Conservation (phyloP, 1,140 invertebrate species). For the Apis florea region DNA sequence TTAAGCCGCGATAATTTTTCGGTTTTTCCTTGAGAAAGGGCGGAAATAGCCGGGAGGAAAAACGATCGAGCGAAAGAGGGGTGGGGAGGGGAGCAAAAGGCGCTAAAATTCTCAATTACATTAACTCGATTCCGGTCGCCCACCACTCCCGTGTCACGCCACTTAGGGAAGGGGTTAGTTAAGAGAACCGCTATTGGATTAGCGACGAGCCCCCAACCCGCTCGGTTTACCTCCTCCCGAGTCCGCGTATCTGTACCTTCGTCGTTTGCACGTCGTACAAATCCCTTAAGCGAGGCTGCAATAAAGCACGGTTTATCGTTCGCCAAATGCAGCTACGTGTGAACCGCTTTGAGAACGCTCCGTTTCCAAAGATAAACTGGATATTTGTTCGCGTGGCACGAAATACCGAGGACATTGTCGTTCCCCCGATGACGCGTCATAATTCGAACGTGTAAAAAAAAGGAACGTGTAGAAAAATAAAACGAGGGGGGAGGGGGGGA, state of each 20-base stretch:
- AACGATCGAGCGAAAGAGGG: conserved; percentile 38
- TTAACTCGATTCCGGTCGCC: conserved; percentile 71
- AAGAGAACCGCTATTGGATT: conserved; percentile 75
- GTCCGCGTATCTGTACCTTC: conserved; percentile 57
- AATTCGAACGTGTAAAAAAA: conserved; percentile 9
- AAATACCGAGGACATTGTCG: not conserved
- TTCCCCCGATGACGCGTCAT: conserved; percentile 8
- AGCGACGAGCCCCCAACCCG: conserved; percentile 59
- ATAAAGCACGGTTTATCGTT: conserved; percentile 74
- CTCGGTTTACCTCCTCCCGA: conserved; percentile 60
- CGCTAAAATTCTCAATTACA: conserved; percentile 74
- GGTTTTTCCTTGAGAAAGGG: not conserved
- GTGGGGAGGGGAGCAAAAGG: conserved; percentile 57
- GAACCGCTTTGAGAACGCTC: conserved; percentile 39
- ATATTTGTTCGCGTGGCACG: conserved; percentile 41
- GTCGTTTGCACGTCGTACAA: conserved; percentile 72
- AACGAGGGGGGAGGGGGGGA: no score
- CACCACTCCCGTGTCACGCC: conserved; percentile 65
- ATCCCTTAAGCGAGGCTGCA: conserved; percentile 70
- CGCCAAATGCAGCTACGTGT: conserved; percentile 53
- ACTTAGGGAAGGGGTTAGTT: conserved; percentile 70
- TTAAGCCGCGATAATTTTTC: conserved; percentile 6
- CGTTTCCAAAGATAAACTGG: conserved; percentile 39
- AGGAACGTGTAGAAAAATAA: no score
- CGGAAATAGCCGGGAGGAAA: not conserved